Base-by-base conservation (phyloP, 2,113 vertebrate species). In the Alligator sinensis region DNA sequence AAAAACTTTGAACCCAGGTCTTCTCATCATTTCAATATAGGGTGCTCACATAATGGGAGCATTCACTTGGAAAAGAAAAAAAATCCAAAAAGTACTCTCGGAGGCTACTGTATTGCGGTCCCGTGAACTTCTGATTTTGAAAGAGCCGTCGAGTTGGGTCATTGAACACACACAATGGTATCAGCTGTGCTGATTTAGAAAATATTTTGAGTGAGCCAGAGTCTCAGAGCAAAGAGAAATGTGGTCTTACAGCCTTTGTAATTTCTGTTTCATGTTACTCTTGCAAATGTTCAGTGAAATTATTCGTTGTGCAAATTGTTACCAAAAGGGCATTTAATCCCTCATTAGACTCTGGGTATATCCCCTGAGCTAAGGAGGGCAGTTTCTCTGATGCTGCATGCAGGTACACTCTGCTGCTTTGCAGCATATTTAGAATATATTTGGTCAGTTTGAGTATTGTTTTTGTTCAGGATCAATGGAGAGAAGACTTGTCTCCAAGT, bases 1-100 rank as follows among this genome's bases (percentile, higher is more conserved):
- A 94, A 97, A 97, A 74, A 86, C 93, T 97, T 87, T 94, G 96
- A 97, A 97, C 95, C 72, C 72, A 10, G 78, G 60, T 87, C 93
- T 95, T 91, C 91, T 96, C 93, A 82, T 96, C 25, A 0, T 95
- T 96, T 78, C 57, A 3, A 1, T 70, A 21, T 84, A 59, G 81
- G 76, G 76, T 76, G 80, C 77, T 86, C 78, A 11, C 86, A 95
- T 93, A 98, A 97, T 86, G 66, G 84, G 78, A 84, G 91, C 93
- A 96, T 97, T 98, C 97, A 96, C 61, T 62, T 92, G 91, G 22
- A 90, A 81, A 96, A 92, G 84, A 77, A 54, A 59, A 78, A 75
- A 18, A 15, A 54, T 80, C 14, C 30, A 86, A 86, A 95, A 66
- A 2, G 9, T 16, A 25, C 9, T 82, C 77, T 88, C 86, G 82